These are phyloP conservation scores for Colletes gigas DNA, from an alignment of 1,140 invertebrate genomes.

Conservation along the genomic window DNA sequence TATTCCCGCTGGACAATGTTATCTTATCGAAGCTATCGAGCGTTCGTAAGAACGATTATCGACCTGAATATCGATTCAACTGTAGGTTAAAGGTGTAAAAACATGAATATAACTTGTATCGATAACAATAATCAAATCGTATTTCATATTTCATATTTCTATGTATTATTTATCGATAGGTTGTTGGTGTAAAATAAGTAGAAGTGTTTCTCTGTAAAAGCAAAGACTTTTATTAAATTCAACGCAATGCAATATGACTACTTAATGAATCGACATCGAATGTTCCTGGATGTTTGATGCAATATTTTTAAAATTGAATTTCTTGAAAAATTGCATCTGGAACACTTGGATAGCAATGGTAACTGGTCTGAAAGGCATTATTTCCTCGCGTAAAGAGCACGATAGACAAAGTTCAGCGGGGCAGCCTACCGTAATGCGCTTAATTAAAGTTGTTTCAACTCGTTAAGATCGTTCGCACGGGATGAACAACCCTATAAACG, in stretches of 20 bases:
- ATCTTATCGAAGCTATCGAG: constrained; percentile 11
- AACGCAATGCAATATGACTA: too few species aligned
- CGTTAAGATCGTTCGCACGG: constrained; percentile 75
- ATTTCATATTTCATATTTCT: too few species aligned
- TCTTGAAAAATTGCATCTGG: not conserved
- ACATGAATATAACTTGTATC: not conserved
- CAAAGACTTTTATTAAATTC: too few species aligned
- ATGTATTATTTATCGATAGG: too few species aligned
- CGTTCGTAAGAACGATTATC: not conserved
- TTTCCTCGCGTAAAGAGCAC: constrained; percentile 61
- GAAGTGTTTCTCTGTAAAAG: too few species aligned
- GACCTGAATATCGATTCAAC: not conserved
- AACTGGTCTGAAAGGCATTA: constrained; percentile 47
- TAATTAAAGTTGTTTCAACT: constrained; percentile 80
- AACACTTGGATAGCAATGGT: not conserved
- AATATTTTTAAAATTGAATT: not conserved
- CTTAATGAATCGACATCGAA: too few species aligned
- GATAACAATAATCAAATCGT: too few species aligned
- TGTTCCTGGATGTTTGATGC: too few species aligned
- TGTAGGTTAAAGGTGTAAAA: not conserved
- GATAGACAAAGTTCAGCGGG: constrained; percentile 72
- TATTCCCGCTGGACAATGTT: not conserved
- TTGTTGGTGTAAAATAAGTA: too few species aligned
- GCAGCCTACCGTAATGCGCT: constrained; percentile 71
- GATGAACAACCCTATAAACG: constrained; percentile 74